phyloP scores from a whole-genome alignment of 2,888 invertebrate species.

The Drosophila tanythrix region DNA sequence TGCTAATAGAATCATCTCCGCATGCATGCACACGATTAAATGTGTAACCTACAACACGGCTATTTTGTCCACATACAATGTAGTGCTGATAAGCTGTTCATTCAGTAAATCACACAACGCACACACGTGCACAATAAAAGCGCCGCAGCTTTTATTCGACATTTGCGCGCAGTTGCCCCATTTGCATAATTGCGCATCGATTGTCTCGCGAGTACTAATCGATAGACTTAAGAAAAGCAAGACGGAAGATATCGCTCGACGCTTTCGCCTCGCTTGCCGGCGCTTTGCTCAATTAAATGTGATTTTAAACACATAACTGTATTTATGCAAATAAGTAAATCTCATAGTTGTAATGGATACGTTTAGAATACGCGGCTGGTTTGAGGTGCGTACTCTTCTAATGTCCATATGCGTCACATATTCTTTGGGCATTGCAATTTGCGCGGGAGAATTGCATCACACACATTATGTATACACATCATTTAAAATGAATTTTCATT shows the following conservation, averaged over 20 bases:
- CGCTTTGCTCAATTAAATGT: constrained; percentile 36
- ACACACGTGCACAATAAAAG: not conserved
- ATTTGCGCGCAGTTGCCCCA: constrained; percentile 44
- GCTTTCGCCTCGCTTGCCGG: constrained; percentile 40
- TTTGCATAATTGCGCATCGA: constrained; percentile 11
- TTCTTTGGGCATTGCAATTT: not conserved
- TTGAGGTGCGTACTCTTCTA: constrained; percentile 77
- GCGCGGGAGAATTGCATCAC: constrained; percentile 57
- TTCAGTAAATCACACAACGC: constrained; percentile 1
- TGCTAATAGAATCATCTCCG: constrained; percentile 36
- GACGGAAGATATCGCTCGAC: constrained; percentile 19
- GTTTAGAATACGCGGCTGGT: constrained; percentile 83
- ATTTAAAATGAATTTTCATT: constrained; percentile 18
- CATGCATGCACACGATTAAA: constrained; percentile 23
- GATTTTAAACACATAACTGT: constrained; percentile 18
- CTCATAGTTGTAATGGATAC: constrained; percentile 59
- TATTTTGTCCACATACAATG: not conserved
- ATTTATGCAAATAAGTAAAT: constrained; percentile 55
- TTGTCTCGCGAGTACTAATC: constrained; percentile 27
- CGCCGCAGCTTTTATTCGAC: not conserved
- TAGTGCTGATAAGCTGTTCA: constrained; percentile 34
- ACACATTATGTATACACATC: constrained; percentile 5
- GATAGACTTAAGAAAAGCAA: constrained; percentile 25
- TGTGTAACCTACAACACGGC: constrained; percentile 30
- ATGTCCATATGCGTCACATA: not conserved